Percentiles rank a stretch among this genome's conserved stretches.
These are phyloP conservation scores for Lophotriccus pileatus DNA, from an alignment of 2,797 vertebrate species.

Conservation along the genomic window DNA sequence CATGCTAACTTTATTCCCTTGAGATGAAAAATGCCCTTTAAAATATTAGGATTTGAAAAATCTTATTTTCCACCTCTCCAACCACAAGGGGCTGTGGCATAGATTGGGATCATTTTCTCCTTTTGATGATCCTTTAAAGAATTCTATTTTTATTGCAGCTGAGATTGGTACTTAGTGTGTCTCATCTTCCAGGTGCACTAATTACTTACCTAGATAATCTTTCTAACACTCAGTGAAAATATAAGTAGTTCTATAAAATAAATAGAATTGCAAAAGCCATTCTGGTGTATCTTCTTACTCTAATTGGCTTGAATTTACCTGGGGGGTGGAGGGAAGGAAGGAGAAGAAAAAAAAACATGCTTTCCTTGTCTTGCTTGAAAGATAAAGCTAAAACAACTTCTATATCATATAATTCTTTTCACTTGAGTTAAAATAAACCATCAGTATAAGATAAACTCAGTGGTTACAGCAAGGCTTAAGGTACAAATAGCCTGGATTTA, in stretches of 20 bases:
- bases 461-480: background rate
- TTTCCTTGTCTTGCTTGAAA: background rate
- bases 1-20: background rate
- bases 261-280: background rate
- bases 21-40: background rate
- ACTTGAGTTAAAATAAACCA: background rate
- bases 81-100: background rate
- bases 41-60: background rate
- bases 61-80: background rate
- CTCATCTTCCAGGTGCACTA: background rate
- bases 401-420: background rate
- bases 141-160: background rate
- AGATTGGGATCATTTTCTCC: background rate
- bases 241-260: background rate
- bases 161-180: background rate
- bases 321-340: background rate
- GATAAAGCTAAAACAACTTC: background rate
- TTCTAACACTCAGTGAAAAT: background rate
- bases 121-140: background rate
- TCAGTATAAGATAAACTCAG: background rate
- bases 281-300: background rate
- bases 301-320: background rate
- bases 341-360: background rate
- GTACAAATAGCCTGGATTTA: background rate
- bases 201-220: slow-evolving; percentile 11